phyloP scores from a whole-genome alignment of 2,113 vertebrate species.

The Cebus imitator region DNA sequence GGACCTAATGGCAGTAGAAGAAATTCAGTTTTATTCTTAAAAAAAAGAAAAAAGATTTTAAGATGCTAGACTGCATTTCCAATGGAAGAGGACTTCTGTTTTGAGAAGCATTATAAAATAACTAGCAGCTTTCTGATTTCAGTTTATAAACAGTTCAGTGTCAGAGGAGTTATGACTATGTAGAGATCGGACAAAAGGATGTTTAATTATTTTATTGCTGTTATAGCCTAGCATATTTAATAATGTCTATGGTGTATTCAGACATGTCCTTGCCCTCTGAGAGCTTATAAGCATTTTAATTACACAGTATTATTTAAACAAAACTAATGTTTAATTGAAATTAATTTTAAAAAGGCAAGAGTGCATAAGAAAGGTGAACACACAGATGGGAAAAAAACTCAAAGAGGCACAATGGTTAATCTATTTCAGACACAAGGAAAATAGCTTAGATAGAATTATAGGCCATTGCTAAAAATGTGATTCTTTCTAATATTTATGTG shows the following conservation, averaged over 20 bases:
- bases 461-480: slow-evolving; percentile 1
- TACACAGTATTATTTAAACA: slow-evolving; percentile 60
- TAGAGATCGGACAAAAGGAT: slow-evolving; percentile 14
- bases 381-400: slow-evolving; percentile 31
- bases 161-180: not conserved
- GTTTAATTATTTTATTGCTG: slow-evolving; percentile 36
- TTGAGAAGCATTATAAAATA: slow-evolving; percentile 22
- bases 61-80: not conserved
- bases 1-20: not conserved
- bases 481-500: slow-evolving; percentile 15
- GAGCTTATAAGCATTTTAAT: slow-evolving; percentile 59
- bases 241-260: slow-evolving; percentile 47
- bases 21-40: not conserved
- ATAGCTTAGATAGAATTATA: not conserved
- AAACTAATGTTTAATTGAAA: slow-evolving; percentile 67
- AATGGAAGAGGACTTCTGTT: not conserved
- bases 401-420: slow-evolving; percentile 37
- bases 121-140: slow-evolving; percentile 33
- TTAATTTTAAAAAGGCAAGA: slow-evolving; percentile 63
- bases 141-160: not conserved
- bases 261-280: slow-evolving; percentile 48
- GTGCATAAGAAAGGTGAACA: slow-evolving; percentile 37
- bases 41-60: not conserved
- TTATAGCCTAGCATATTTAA: slow-evolving; percentile 25
- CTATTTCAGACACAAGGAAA: slow-evolving; percentile 21